Base-by-base conservation (phyloP, 2,888 invertebrate species). In the Rhagonycha lutea region DNA sequence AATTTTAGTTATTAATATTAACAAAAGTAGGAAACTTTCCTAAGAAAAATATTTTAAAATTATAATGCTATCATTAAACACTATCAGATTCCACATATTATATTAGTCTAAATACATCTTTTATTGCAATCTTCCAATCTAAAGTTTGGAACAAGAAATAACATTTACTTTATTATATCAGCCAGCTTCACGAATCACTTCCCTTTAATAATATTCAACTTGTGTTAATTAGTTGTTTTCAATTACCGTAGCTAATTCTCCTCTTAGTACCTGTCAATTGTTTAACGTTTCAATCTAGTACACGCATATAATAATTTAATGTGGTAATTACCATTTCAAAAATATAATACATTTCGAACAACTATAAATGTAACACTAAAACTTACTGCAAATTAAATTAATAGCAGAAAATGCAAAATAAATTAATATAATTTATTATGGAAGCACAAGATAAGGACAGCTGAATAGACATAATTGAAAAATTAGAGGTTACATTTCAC, bases 151-250 rank as follows among this genome's bases (percentile, higher is more conserved):
- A 79, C 81, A 81, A 80, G 77, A 78, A 78, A 79, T 82, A 81
- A 81, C 63, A 71, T 82, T 81, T 81, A 81, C 80, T 80, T 80
- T 75, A 78, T 77, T 47, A 47, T 47, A 79, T 76, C 70, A 77
- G 63, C 63, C 72, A 72, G 77, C 73, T 79, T 77, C 76, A 75
- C 76, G 78, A 74, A 74, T 77, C 74, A 74, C 77, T 72, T 80
- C 79, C 80, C 75, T 79, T 78, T 81, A 80, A 78, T 77, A 69
- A 75, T 77, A 80, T 82, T 82, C 80, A 81, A 79, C 74, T 81
- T 77, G 79, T 80, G 81, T 82, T 82, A 83, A 83, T 83, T 83
- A 83, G 81, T 80, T 80, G 80, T 81, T 83, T 83, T 81, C 83
- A 82, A 81, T 83, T 83, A 82, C 81, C 78, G 80, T 78, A 76